Base-by-base conservation (phyloP, 2,888 invertebrate species). In the Deilephila porcellus region DNA sequence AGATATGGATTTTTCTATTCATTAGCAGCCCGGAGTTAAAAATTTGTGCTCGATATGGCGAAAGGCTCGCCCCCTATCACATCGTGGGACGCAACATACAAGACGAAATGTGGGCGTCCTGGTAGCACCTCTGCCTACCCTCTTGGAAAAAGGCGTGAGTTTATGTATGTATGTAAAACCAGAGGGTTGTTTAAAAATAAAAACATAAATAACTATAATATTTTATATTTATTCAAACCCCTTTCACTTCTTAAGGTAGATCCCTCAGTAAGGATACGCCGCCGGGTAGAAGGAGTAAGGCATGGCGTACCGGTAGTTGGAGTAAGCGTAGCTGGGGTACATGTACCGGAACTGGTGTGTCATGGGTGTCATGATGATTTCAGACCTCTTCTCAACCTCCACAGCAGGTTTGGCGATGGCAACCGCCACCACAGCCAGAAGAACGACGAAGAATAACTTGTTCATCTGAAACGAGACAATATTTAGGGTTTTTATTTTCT, bases 391-490 rank as follows among this genome's bases (percentile, higher is more conserved):
- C 37, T 45, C 64, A 11, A 64, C 45, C 4, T 45, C 14, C 17
- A 52, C 67, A 25, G 45, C 7, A 0, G 52, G 67, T 17, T 45
- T 67, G 52, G 67, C 67, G 25, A 67, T 2, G 67, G 25, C 67
- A 14, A 20, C 8, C 17, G 52, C 67, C 52, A 52, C 67, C 2
- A 67, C 25, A 25, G 67, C 67, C 25, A 67, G 25, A 4, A 67
- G 25, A 6, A 67, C 17, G 14, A 67, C 17, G 67, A 67, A 5
- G 45, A 67, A 17, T 25, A 25, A 25, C 17, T 67, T 67, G 67
- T 67, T 67, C 67, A 67, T 67, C 67, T 67, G 45, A 25, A 67
- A 67, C 7, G 25, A 60, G 29, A 60, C 1, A 14, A 60, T 6
- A 11, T 20, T 25, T 8, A 20, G 3, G 19, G 3, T 20, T 25